phyloP scores from a whole-genome alignment of 2,797 vertebrate species.

The Melanotaenia trifasciata region DNA sequence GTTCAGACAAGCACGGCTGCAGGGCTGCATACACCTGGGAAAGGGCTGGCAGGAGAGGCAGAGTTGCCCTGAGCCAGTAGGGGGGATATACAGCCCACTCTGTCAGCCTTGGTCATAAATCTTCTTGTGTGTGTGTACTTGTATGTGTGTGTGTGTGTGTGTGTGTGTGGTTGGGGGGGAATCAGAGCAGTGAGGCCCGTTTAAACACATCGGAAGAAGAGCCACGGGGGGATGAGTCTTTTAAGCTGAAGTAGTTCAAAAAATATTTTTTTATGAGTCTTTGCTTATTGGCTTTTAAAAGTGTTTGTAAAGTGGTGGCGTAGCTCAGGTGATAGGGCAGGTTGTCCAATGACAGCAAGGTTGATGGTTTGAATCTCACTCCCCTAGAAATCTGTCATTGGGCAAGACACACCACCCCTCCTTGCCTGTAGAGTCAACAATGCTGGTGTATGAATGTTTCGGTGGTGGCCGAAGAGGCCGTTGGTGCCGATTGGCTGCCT shows the following conservation, averaged over 20 bases:
- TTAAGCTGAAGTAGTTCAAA: constrained; percentile 34
- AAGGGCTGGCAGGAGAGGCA: constrained; percentile 62
- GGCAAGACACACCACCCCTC: too few relatives aligned
- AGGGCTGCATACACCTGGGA: constrained; percentile 83
- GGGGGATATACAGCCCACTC: constrained; percentile 49
- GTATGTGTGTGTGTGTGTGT: too few relatives aligned
- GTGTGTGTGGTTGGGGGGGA: constrained; percentile 19
- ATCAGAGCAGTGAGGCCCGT: constrained; percentile 67
- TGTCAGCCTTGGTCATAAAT: constrained; percentile 83
- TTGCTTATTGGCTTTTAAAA: constrained; percentile 3
- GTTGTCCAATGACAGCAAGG: too few relatives aligned
- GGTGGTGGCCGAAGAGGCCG: too few relatives aligned
- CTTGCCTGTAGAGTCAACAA: too few relatives aligned
- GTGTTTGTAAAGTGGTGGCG: constrained; percentile 4
- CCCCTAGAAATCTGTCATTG: too few relatives aligned
- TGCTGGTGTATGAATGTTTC: too few relatives aligned
- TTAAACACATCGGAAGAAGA: constrained; percentile 73
- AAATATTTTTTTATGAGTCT: constrained; percentile 19
- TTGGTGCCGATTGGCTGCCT: too few relatives aligned
- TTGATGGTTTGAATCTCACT: too few relatives aligned
- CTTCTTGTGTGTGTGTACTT: constrained; percentile 35
- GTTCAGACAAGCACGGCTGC: constrained; percentile 61
- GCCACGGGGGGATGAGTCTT: constrained; percentile 37
- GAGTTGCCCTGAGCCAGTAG: constrained; percentile 63
- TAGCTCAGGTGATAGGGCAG: too few relatives aligned